Evolutionary conservation across 2,113 vertebrate species (phyloP).

Genomic region (Setophaga coronata): DNA sequence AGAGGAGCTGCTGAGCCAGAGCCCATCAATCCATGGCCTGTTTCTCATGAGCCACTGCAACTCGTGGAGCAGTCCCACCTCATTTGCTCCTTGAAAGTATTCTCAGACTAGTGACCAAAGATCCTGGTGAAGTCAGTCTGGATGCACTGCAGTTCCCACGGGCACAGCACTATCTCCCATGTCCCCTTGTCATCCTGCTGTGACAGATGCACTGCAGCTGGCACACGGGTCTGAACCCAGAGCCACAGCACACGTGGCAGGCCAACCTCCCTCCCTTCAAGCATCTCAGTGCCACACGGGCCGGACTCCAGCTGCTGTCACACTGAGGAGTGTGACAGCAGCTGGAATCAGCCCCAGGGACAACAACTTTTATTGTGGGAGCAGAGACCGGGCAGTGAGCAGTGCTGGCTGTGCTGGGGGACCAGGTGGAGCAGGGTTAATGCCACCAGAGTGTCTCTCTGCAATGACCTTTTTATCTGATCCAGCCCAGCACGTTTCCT

Average conservation of each 20-base stretch:
- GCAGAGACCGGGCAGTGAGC: fast-evolving
- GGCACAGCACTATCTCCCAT: not conserved
- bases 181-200: not conserved
- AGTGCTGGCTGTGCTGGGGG: not conserved
- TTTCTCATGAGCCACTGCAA: fast-evolving
- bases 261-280: fast-evolving
- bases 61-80: fast-evolving
- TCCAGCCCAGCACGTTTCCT: not conserved
- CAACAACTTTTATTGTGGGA: fast-evolving
- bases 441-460: not conserved
- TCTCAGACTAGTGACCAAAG: not conserved
- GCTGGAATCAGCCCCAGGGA: not conserved
- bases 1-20: not conserved
- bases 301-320: fast-evolving
- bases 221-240: not conserved
- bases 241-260: fast-evolving
- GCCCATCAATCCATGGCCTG: not conserved
- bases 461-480: not conserved
- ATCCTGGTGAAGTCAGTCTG: not conserved
- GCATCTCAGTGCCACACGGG: fast-evolving
- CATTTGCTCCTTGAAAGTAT: not conserved
- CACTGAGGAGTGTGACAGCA: not conserved
- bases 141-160: fast-evolving
- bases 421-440: slow-evolving; percentile 33
- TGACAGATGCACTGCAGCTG: not conserved